A percentile compares a stretch with the other conserved stretches of the same genome.
phyloP scores from a whole-genome alignment of 1,140 invertebrate genomes.

The Lasaia peninsularis region DNA sequence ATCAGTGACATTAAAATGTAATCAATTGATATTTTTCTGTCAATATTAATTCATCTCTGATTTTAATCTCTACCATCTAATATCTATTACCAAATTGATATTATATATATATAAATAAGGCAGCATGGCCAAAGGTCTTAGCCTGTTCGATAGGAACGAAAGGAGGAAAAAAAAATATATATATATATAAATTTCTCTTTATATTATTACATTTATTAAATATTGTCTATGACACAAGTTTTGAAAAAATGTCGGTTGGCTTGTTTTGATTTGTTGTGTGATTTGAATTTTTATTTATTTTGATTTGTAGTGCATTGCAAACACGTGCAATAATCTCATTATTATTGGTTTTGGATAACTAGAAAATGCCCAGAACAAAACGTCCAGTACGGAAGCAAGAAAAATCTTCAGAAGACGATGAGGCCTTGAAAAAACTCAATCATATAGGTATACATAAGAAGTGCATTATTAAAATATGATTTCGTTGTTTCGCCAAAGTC shows the following conservation, averaged over 20 bases:
- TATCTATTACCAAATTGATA: too few species aligned
- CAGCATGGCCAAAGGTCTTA: too few species aligned
- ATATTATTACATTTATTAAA: background rate
- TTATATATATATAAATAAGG: too few species aligned
- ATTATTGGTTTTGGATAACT: background rate
- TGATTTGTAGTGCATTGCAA: background rate
- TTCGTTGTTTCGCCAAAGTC: too few species aligned
- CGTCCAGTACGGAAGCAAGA: slow-evolving; percentile 49
- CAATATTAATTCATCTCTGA: too few species aligned
- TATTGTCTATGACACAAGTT: background rate
- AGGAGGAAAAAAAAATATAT: too few species aligned
- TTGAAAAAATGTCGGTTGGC: slow-evolving; percentile 22
- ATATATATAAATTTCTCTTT: too few species aligned
- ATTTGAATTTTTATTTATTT: background rate
- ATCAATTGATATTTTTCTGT: too few species aligned
- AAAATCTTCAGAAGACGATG: slow-evolving; percentile 43
- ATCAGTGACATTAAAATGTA: too few species aligned
- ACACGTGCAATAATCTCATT: background rate
- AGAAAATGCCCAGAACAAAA: slow-evolving; percentile 65
- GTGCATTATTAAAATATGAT: too few species aligned
- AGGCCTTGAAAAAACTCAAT: slow-evolving; percentile 48
- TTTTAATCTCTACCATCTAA: too few species aligned
- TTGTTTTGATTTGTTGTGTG: background rate
- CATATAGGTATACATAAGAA: slow-evolving; percentile 58
- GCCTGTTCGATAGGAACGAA: too few species aligned